Conservation (phyloP, 2,113 vertebrate species). For the Polypterus bichir region DNA sequence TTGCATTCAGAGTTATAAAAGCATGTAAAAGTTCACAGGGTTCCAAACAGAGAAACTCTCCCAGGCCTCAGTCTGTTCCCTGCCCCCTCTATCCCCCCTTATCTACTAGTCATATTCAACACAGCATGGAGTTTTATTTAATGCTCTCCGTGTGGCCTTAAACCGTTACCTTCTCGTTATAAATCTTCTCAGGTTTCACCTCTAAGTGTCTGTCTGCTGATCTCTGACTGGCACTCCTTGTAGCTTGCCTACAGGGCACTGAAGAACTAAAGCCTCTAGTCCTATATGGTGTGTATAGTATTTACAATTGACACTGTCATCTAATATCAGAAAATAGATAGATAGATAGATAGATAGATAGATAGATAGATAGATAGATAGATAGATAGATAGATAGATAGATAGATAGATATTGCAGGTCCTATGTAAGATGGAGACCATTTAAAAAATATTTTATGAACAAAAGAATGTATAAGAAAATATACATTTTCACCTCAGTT, state of each 20-base stretch:
- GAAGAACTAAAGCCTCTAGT: constrained; percentile 30
- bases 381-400: not conserved
- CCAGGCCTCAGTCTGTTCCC: constrained; percentile 28
- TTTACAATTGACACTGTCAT: too few species aligned
- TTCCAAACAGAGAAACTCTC: constrained; percentile 17
- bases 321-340: constrained; percentile 1
- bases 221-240: constrained; percentile 30
- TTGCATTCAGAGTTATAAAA: constrained; percentile 14
- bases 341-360: constrained; percentile 23
- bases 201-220: constrained; percentile 38
- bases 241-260: constrained; percentile 16
- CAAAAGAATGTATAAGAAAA: too few species aligned
- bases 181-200: constrained; percentile 68
- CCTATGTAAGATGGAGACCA: too few species aligned
- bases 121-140: constrained; percentile 45
- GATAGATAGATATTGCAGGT: too few species aligned
- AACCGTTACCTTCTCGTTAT: constrained; percentile 66
- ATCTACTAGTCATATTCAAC: constrained; percentile 22
- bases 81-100: constrained; percentile 27
- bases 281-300: constrained; percentile 7
- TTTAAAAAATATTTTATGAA: too few species aligned
- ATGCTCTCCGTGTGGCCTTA: constrained; percentile 39
- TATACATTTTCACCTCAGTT: too few species aligned
- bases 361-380: not conserved
- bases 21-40: constrained; percentile 6